Evolutionary conservation across 2,888 invertebrate genomes (phyloP).

Genomic region (Megalurothrips usitatus): DNA sequence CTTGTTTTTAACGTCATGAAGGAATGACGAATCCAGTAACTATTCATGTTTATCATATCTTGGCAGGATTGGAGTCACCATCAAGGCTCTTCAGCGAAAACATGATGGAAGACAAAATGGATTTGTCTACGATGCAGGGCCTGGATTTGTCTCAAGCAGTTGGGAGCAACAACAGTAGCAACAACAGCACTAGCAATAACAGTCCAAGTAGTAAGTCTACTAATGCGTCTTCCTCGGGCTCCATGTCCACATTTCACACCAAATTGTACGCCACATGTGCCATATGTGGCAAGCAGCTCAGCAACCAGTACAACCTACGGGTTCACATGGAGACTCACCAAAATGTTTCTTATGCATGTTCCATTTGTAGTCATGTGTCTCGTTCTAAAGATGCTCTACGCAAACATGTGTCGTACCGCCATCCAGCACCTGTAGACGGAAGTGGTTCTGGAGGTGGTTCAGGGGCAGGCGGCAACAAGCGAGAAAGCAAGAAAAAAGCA

Average conservation of each 20-base stretch:
- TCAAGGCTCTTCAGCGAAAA: conserved; percentile 4
- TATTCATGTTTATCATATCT: not conserved
- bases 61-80: not conserved
- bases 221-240: not conserved
- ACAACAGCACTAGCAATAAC: conserved; percentile 3
- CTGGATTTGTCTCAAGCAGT: not conserved
- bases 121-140: not conserved
- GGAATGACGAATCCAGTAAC: too few species aligned
- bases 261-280: conserved; percentile 68
- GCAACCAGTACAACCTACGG: conserved; percentile 84
- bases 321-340: conserved; percentile 90
- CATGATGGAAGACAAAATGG: conserved; percentile 14
- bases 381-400: conserved; percentile 80
- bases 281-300: conserved; percentile 80
- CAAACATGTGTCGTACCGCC: conserved; percentile 83
- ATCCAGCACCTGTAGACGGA: conserved; percentile 50
- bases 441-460: not conserved
- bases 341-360: conserved; percentile 80
- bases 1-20: too few species aligned
- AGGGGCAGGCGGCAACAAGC: not conserved
- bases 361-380: conserved; percentile 81
- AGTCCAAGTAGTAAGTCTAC: conserved; percentile 18
- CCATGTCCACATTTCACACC: conserved; percentile 31
- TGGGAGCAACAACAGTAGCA: not conserved
- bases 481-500: conserved; percentile 13